Conservation (phyloP, 1,140 invertebrate species). For the Anadara kagoshimensis region DNA sequence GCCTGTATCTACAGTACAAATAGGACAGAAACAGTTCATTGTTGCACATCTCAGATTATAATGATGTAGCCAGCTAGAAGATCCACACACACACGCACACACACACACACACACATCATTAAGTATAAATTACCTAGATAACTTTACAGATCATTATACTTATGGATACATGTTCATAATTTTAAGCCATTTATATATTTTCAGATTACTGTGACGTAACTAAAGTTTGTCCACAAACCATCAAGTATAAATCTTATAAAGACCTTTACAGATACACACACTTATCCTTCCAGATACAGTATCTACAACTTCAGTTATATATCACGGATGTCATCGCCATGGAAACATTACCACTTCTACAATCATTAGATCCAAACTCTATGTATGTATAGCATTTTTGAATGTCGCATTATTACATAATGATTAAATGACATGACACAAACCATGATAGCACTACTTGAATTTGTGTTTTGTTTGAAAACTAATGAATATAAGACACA, state of each 20-base stretch:
- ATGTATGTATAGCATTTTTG: conserved; percentile 6
- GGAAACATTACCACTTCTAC: conserved; percentile 11
- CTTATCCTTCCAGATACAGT: conserved; percentile 35
- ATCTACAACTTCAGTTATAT: conserved; percentile 14
- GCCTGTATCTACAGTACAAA: no score
- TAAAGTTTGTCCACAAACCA: not conserved
- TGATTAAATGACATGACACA: not conserved
- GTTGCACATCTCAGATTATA: no score
- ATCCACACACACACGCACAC: no score
- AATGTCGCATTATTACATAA: not conserved
- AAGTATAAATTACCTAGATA: no score
- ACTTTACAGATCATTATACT: no score
- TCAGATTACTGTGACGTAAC: no score
- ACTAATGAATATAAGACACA: not conserved
- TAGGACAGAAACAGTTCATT: no score
- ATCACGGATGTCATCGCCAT: conserved; percentile 8
- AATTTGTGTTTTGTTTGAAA: not conserved
- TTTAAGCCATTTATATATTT: no score
- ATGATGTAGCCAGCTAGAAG: no score
- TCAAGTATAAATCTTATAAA: conserved; percentile 21
- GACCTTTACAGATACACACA: conserved; percentile 22
- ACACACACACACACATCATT: no score
- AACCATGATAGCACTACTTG: no score
- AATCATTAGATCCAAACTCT: conserved; percentile 12
- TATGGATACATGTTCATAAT: no score